phyloP scores from a whole-genome alignment of 2,888 invertebrate species.

The Drosophila maculinotata region DNA sequence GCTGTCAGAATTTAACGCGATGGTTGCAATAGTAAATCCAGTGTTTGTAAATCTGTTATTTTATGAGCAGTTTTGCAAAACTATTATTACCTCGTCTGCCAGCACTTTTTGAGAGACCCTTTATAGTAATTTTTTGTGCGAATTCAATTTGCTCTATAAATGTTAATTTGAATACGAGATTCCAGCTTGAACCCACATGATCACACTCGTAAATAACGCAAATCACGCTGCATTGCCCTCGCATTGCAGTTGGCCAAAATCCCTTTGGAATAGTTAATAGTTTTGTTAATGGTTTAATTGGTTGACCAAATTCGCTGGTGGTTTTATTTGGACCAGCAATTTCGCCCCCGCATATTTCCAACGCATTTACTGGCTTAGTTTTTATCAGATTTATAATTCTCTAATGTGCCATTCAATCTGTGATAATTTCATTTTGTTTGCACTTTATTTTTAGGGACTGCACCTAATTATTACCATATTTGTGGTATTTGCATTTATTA shows the following conservation, averaged over 20 bases:
- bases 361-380: slow-evolving; percentile 11
- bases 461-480: slow-evolving; percentile 36
- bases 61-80: no score
- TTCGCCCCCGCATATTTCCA: slow-evolving; percentile 3
- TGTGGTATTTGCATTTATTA: slow-evolving; percentile 40
- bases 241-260: slow-evolving; percentile 17
- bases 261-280: slow-evolving; percentile 51
- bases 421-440: slow-evolving; percentile 56
- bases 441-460: slow-evolving; percentile 24
- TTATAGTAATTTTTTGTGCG: background rate
- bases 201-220: slow-evolving; percentile 38
- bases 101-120: background rate
- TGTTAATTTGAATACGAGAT: slow-evolving; percentile 23
- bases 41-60: background rate
- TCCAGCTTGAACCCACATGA: slow-evolving; percentile 25
- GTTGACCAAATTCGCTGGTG: slow-evolving; percentile 58
- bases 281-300: slow-evolving; percentile 64
- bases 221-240: background rate
- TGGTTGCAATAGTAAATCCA: background rate
- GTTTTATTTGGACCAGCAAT: slow-evolving; percentile 12
- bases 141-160: no score
- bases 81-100: no score
- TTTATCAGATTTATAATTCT: slow-evolving; percentile 33
- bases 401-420: slow-evolving; percentile 51
- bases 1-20: slow-evolving; percentile 5